phyloP scores from a whole-genome alignment of 2,888 invertebrate genomes.

The Ornithoptera priamus region DNA sequence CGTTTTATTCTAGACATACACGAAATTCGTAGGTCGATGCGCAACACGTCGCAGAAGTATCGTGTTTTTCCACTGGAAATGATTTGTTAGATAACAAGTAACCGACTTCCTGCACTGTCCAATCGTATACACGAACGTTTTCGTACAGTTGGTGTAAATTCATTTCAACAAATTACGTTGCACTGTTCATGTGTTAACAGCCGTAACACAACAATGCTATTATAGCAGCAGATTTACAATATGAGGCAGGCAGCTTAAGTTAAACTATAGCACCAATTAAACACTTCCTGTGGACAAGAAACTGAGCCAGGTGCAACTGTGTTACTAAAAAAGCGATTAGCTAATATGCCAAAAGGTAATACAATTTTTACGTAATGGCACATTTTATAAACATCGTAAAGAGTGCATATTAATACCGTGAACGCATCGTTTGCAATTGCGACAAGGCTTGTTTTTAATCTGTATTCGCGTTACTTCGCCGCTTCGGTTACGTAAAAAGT shows the following conservation, averaged over 20 bases:
- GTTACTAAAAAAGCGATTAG: no score
- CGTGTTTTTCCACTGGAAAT: constrained; percentile 11
- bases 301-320: no score
- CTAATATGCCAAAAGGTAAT: no score
- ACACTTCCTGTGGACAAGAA: no score
- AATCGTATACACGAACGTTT: constrained; percentile 22
- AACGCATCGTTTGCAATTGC: constrained; percentile 16
- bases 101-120: constrained; percentile 23
- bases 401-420: constrained; percentile 14
- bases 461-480: constrained; percentile 31
- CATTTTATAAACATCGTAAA: constrained; percentile 20
- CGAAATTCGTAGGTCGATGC: constrained; percentile 7
- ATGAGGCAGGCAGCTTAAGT: no score
- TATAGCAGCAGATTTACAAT: no score
- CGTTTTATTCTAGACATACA: constrained; percentile 10
- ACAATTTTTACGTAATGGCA: constrained; percentile 14
- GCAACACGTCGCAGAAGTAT: constrained; percentile 1
- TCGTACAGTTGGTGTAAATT: constrained; percentile 6
- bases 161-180: constrained; percentile 7
- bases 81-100: constrained; percentile 15
- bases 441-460: constrained; percentile 31
- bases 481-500: constrained; percentile 35
- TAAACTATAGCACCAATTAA: no score
- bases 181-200: neutral
- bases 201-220: no score